phyloP scores from a whole-genome alignment of 2,113 vertebrate genomes.

The Zapornia atra region DNA sequence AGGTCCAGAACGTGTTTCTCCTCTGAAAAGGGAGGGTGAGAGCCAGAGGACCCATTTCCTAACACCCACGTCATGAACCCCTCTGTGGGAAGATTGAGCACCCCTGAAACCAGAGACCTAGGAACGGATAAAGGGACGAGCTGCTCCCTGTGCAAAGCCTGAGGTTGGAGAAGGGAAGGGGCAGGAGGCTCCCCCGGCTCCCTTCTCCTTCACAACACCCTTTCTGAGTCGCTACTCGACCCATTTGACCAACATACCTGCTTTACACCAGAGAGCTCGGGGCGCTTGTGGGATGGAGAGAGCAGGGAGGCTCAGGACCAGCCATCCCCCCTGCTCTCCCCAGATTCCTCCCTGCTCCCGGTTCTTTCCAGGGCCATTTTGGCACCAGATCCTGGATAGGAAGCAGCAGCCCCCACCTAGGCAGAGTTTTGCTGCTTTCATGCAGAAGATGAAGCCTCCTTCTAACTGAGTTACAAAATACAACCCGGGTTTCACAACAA shows the following conservation, averaged over 20 bases:
- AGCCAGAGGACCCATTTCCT: background rate
- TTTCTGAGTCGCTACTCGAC: background rate
- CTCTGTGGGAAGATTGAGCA: background rate
- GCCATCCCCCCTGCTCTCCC: background rate
- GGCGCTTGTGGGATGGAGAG: background rate
- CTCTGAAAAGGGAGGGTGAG: background rate
- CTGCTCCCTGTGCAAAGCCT: background rate
- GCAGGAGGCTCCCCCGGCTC: background rate
- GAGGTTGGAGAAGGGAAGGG: background rate
- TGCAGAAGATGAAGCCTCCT: background rate
- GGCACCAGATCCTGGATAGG: background rate
- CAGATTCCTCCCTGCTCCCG: background rate
- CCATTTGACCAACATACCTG: background rate
- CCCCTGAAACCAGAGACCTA: background rate
- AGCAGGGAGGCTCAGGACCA: background rate
- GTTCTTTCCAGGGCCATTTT: background rate
- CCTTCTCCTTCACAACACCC: background rate
- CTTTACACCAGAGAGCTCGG: background rate
- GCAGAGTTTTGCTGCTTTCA: background rate
- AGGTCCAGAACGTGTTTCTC: rapidly evolving
- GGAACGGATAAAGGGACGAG: background rate
- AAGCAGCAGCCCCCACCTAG: background rate
- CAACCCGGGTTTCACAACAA: background rate
- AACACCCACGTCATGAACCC: background rate
- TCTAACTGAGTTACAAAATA: background rate